Conservation (phyloP, 2,113 vertebrate species). For the Podocnemis expansa region DNA sequence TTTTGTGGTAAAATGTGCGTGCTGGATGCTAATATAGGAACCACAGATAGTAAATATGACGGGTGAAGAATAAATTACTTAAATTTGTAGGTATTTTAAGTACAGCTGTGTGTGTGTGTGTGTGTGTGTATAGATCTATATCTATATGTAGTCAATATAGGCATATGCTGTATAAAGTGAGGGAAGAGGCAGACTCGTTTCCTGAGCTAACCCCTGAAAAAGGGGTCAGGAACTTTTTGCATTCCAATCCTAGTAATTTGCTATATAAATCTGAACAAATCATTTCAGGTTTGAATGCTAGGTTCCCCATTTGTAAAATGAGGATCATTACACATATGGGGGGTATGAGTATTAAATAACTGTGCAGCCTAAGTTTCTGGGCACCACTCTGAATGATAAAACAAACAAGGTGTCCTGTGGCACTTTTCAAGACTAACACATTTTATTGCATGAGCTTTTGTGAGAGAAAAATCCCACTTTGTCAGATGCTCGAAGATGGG, state of each 20-base stretch:
- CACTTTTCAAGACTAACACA: no score
- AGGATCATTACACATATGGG: neutral
- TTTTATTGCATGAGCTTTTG: no score
- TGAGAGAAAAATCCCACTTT: no score
- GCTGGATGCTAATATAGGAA: neutral
- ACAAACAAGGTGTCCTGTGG: no score
- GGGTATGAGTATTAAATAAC: neutral
- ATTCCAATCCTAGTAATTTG: neutral
- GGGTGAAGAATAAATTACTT: neutral
- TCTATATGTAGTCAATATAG: neutral
- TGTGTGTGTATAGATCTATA: neutral
- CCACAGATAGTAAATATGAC: neutral
- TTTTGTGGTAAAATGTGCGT: accelerated
- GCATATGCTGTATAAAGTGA: neutral
- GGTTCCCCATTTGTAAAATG: neutral
- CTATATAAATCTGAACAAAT: neutral
- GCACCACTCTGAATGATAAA: no score
- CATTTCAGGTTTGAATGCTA: neutral
- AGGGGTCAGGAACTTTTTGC: neutral
- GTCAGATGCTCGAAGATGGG: no score
- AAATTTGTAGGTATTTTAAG: neutral
- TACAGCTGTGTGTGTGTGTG: neutral
- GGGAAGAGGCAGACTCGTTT: neutral
- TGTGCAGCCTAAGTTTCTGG: neutral
- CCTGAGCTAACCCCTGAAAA: neutral